Evolutionary conservation across 2,113 vertebrate genomes (phyloP), one percentile per base, ranked within the genome.

Genomic region (Sclerurus mexicanus): DNA sequence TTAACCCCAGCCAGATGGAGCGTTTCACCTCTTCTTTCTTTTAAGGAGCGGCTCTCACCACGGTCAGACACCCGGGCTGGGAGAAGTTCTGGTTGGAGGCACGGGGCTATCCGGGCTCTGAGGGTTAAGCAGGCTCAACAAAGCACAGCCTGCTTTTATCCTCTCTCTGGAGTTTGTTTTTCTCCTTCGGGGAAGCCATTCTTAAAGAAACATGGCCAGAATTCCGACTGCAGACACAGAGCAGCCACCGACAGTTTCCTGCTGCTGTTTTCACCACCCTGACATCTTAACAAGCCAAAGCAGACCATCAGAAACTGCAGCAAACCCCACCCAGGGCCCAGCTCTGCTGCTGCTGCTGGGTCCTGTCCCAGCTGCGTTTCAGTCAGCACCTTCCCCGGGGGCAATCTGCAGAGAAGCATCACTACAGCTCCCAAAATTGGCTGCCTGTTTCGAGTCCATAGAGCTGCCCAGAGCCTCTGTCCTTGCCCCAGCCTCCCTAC

Each of bases 121-220:
- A 87, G 88, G 90, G 92, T 87, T 95, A 94, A 89, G 92, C 60
- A 91, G 76, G 79, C 79, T 83, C 71, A 90, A 73, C 49, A 62
- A 46, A 78, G 72, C 44, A 30, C 55, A 89, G 81, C 49, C 76
- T 35, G 68, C 69, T 89, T 81, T 94, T 69, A 84, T 91, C 80
- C 73, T 94, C 87, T 84, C 81, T 50, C 90, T 49, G 46, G 58
- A 81, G 74, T 87, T 89, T 84, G 77, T 56, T 91, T 89, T 89
- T 55, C 66, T 84, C 73, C 77, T 67, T 33, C 10, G 3, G 72
- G 59, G 73, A 69, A 73, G 90, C 40, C 63, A 82, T 52, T 74
- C 81, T 85, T 91, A 93, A 93, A 93, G 88, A 35, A 76, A 84
- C 92, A 84, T 6, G 1, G 73, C 1, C 77, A 62, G 88, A 64